Evolutionary conservation across 2,113 vertebrate species (phyloP).

Genomic region (Corythaeola cristata): DNA sequence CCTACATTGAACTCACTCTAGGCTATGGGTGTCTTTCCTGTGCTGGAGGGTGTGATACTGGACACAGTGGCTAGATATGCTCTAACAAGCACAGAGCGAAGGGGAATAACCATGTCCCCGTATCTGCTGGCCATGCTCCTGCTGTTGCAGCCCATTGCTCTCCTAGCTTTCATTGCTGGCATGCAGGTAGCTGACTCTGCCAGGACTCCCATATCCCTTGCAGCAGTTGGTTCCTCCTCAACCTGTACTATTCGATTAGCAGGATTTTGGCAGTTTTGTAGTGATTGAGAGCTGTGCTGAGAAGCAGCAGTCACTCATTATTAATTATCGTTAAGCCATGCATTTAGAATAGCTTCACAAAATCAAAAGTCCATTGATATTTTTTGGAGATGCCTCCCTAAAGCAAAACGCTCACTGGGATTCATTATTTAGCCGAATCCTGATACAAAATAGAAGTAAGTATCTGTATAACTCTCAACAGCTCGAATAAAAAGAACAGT

Average conservation of each 20-base stretch:
- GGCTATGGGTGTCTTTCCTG: fast-evolving
- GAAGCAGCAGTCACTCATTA: not conserved
- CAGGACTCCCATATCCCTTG: not conserved
- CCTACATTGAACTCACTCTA: not conserved
- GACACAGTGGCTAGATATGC: not conserved
- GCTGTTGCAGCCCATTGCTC: not conserved
- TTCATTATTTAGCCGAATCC: not conserved
- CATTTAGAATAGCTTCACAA: not conserved
- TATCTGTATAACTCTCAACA: not conserved
- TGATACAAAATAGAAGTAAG: not conserved
- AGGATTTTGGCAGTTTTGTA: not conserved
- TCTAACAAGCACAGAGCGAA: not conserved
- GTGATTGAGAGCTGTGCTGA: not conserved
- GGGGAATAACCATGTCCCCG: not conserved
- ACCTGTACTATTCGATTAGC: not conserved
- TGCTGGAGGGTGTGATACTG: fast-evolving
- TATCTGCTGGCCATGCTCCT: not conserved
- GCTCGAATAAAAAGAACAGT: not conserved
- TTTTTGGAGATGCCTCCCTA: not conserved
- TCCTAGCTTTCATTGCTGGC: not conserved
- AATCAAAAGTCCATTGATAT: not conserved
- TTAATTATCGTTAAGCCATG: not conserved
- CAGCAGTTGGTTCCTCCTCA: not conserved
- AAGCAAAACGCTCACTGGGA: not conserved
- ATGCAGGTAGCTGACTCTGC: fast-evolving